A percentile compares a stretch with the other conserved stretches of the same genome.
These are phyloP conservation scores for Apotomis capreana DNA, from an alignment of 2,888 invertebrate genomes.

Conservation along the genomic window DNA sequence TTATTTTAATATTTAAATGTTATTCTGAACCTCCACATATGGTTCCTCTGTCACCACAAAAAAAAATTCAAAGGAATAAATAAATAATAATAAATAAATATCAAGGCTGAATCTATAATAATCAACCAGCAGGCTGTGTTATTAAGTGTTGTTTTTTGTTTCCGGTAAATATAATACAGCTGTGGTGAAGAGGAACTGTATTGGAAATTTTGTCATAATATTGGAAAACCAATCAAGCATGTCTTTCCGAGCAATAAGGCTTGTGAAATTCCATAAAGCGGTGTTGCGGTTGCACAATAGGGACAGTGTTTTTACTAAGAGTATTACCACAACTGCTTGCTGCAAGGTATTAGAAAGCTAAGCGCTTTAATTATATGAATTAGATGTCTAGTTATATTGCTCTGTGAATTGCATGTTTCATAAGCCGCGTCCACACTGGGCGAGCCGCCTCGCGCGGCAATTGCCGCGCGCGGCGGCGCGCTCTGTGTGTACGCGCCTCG, in stretches of 20 bases:
- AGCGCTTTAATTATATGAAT: slow-evolving; percentile 4
- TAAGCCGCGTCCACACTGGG: too few relatives aligned
- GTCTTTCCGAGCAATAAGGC: slow-evolving; percentile 63
- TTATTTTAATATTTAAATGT: slow-evolving; percentile 40
- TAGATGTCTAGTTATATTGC: not conserved
- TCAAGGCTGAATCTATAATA: not conserved
- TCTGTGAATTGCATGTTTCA: not conserved
- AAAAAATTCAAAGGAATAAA: not conserved
- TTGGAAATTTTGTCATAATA: slow-evolving; percentile 51
- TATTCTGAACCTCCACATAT: slow-evolving; percentile 66
- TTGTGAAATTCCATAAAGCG: slow-evolving; percentile 58
- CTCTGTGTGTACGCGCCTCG: too few relatives aligned
- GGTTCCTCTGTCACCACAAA: slow-evolving; percentile 68
- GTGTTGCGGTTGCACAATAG: slow-evolving; percentile 62
- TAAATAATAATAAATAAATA: too few relatives aligned
- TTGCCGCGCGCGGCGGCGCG: too few relatives aligned
- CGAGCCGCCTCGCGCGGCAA: too few relatives aligned
- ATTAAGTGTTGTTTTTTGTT: slow-evolving; percentile 57
- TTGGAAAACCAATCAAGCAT: slow-evolving; percentile 62
- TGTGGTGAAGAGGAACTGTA: slow-evolving; percentile 75
- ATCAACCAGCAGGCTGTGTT: not conserved
- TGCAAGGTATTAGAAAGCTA: slow-evolving; percentile 70
- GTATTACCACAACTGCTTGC: slow-evolving; percentile 71
- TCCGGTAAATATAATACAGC: slow-evolving; percentile 62
- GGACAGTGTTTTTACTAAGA: slow-evolving; percentile 65